Conservation (phyloP, 2,113 vertebrate species). For the Antigone vipio region DNA sequence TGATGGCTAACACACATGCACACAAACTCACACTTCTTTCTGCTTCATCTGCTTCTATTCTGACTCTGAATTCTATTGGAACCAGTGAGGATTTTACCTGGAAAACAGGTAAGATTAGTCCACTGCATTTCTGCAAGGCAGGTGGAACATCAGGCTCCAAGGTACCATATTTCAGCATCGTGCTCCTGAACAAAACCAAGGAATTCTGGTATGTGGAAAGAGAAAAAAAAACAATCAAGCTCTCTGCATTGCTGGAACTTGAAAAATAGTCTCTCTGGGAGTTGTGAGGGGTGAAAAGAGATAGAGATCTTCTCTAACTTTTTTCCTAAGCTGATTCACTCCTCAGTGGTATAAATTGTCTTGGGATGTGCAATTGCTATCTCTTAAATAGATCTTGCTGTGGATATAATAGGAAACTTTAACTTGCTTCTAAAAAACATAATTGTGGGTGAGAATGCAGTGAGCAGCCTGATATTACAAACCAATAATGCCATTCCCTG, state of each 20-base stretch:
- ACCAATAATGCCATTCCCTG: background rate
- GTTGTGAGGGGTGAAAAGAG: background rate
- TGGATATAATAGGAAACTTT: slow-evolving; percentile 4
- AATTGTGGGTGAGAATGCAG: background rate
- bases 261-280: background rate
- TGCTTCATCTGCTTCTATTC: background rate
- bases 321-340: background rate
- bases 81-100: background rate
- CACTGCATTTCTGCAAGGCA: background rate
- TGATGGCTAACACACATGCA: background rate
- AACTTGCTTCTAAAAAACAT: background rate
- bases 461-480: background rate
- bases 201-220: background rate
- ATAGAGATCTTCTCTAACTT: background rate
- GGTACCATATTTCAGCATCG: background rate
- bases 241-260: background rate
- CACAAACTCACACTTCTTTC: background rate
- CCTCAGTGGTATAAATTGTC: background rate
- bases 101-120: background rate
- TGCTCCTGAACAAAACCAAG: background rate
- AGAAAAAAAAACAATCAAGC: background rate
- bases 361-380: background rate
- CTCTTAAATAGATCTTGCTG: slow-evolving; percentile 26
- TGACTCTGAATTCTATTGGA: background rate
- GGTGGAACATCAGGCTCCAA: background rate